A percentile compares a stretch with the other conserved stretches of the same genome.
Conservation (phyloP, 1,140 invertebrate species). For the Musca domestica region DNA sequence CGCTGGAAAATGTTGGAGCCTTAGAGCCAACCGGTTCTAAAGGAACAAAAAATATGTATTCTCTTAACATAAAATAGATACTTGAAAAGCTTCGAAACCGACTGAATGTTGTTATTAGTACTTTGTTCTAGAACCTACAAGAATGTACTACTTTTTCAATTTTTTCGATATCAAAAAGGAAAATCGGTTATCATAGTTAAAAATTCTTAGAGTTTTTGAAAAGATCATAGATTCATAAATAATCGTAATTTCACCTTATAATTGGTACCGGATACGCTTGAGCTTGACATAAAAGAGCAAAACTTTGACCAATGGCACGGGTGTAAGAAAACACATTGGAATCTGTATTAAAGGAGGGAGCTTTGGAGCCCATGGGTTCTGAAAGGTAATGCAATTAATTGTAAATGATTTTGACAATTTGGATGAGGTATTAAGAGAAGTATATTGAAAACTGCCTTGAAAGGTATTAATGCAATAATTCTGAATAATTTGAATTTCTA, state of each 20-base stretch:
- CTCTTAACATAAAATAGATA: background rate
- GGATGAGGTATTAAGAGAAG: background rate
- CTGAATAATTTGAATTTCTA: no score
- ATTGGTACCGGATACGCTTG: conserved; percentile 69
- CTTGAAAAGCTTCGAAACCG: background rate
- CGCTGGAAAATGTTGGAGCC: conserved; percentile 65
- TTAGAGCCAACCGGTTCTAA: conserved; percentile 69
- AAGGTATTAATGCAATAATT: no score
- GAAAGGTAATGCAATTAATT: conserved; percentile 20
- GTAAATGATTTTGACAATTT: background rate
- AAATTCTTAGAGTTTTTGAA: no score
- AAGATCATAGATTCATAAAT: no score
- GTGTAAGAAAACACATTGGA: conserved; percentile 60
- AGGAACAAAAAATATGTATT: background rate
- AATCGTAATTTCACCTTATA: conserved; percentile 58
- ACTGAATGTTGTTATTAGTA: background rate
- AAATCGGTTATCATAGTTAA: no score
- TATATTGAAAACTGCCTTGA: conserved; percentile 12
- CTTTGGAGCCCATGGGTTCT: conserved; percentile 70
- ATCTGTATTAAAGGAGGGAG: conserved; percentile 66
- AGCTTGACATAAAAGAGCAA: conserved; percentile 68
- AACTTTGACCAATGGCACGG: conserved; percentile 58
- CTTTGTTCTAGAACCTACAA: background rate
- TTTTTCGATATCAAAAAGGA: no score
- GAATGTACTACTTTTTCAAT: no score